Evolutionary conservation across 2,888 invertebrate species (phyloP).

Genomic region (Cryptocephalus primarius): DNA sequence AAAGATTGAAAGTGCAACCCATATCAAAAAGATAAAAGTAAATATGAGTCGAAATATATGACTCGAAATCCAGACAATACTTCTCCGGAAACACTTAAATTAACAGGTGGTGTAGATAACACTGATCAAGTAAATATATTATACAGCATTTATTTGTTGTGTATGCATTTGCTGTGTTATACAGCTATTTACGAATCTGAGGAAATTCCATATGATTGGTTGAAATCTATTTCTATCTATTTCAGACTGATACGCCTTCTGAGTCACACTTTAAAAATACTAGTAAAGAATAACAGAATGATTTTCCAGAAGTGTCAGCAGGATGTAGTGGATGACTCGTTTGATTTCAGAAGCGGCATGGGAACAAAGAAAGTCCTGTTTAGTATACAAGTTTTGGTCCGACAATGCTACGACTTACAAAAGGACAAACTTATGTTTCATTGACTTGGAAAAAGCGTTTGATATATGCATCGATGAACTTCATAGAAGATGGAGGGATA

Average conservation of each 20-base stretch:
- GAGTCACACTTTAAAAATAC: neutral
- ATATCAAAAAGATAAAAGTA: neutral
- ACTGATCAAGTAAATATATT: neutral
- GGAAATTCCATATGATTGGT: neutral
- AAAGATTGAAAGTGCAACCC: neutral
- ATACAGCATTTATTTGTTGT: no score
- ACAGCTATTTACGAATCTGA: neutral
- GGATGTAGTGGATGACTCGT: neutral
- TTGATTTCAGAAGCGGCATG: neutral
- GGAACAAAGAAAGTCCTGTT: neutral
- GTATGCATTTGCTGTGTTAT: no score
- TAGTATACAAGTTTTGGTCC: neutral
- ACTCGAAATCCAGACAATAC: neutral
- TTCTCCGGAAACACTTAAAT: neutral
- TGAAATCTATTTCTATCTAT: neutral
- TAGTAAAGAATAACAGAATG: neutral
- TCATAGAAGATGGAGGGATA: no score
- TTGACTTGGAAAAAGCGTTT: no score
- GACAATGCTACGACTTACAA: no score
- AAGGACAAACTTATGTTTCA: no score
- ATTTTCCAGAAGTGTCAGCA: no score
- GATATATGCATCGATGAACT: no score
- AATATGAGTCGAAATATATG: no score
- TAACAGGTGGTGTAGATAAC: neutral
- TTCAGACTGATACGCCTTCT: neutral